These are phyloP conservation scores for Scarus forsteni DNA, from an alignment of 2,797 vertebrate genomes.

Conservation along the genomic window DNA sequence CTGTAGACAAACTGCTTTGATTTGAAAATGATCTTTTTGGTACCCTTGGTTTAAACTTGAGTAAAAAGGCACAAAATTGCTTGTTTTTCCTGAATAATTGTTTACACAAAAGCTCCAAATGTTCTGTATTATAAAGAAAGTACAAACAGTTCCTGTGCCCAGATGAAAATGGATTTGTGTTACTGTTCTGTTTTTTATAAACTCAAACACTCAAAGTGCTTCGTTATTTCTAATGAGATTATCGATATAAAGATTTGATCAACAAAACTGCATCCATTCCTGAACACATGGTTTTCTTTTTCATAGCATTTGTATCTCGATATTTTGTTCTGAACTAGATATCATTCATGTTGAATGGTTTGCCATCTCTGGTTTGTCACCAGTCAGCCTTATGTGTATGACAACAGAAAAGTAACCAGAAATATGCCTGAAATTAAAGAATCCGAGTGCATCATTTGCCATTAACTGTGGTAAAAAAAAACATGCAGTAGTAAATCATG, in stretches of 20 bases:
- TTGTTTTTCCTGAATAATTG: neutral
- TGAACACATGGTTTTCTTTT: constrained; percentile 29
- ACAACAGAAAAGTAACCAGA: constrained; percentile 21
- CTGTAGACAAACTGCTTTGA: neutral
- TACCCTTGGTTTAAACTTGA: neutral
- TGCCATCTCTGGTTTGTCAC: constrained; percentile 63
- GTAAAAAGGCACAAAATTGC: too few relatives aligned
- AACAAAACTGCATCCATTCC: constrained; percentile 38
- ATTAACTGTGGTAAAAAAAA: neutral
- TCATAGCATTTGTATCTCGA: constrained; percentile 29
- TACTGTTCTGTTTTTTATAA: constrained; percentile 21
- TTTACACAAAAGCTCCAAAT: constrained; percentile 9
- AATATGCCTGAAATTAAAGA: constrained; percentile 24
- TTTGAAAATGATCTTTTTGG: neutral
- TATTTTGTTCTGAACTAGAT: constrained; percentile 48
- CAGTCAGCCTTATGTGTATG: constrained; percentile 61
- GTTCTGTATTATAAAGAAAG: neutral
- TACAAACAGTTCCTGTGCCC: constrained; percentile 36
- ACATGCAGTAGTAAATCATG: constrained; percentile 9
- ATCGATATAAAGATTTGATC: constrained; percentile 18
- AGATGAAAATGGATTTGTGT: constrained; percentile 34
- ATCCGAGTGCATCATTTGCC: constrained; percentile 17
- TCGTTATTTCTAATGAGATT: constrained; percentile 30
- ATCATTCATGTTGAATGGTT: constrained; percentile 76
- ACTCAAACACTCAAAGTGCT: constrained; percentile 43